phyloP scores from a whole-genome alignment of 2,113 vertebrate genomes.

The Calidris pugnax region DNA sequence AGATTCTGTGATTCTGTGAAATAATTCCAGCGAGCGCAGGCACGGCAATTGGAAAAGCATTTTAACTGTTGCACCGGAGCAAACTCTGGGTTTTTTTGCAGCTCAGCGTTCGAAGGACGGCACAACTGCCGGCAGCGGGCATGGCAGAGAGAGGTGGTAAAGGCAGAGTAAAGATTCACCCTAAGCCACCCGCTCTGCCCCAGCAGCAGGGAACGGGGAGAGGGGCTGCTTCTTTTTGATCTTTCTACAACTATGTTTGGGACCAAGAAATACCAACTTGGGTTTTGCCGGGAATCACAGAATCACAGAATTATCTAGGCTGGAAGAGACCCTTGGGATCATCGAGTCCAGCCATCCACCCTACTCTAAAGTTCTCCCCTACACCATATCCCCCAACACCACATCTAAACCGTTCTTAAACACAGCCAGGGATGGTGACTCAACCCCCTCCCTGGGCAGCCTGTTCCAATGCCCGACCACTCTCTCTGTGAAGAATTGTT shows the following conservation, averaged over 20 bases:
- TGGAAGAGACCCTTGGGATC: too few relatives aligned
- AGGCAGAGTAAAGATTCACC: neutral
- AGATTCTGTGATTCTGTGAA: too few relatives aligned
- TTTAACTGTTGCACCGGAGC: neutral
- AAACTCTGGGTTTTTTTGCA: neutral
- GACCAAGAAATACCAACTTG: neutral
- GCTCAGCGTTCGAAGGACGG: fast-evolving
- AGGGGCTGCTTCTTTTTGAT: neutral
- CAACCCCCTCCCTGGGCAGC: too few relatives aligned
- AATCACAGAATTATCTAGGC: too few relatives aligned
- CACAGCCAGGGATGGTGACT: too few relatives aligned
- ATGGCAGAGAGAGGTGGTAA: neutral
- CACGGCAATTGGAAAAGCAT: neutral
- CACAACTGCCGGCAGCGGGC: neutral
- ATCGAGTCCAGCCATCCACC: too few relatives aligned
- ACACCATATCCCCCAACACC: too few relatives aligned
- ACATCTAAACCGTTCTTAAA: too few relatives aligned
- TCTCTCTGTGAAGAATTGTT: too few relatives aligned
- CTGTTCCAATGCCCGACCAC: too few relatives aligned
- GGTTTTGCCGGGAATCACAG: neutral
- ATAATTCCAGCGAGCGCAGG: fast-evolving
- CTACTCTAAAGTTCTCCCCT: too few relatives aligned
- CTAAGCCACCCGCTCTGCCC: neutral
- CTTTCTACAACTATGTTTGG: neutral
- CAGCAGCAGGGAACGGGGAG: neutral